Conservation (phyloP, 2,797 vertebrate species). For the Helostoma temminkii region DNA sequence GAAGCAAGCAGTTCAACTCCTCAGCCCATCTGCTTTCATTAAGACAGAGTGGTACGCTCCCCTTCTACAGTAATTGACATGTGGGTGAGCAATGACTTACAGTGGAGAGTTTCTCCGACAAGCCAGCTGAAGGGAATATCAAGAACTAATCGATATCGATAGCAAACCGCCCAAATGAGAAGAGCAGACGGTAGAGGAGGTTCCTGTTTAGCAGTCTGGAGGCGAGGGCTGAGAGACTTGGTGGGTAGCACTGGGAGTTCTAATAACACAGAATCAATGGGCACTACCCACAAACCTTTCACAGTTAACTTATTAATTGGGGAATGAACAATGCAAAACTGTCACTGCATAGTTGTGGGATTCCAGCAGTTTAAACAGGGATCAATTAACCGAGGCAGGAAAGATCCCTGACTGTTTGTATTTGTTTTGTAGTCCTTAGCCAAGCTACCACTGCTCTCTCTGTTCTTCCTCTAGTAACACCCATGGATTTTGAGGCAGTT, state of each 20-base stretch:
- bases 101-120: conserved; percentile 73
- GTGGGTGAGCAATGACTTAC: conserved; percentile 81
- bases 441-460: conserved; percentile 16
- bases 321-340: conserved; percentile 73
- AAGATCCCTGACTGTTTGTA: conserved; percentile 42
- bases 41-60: conserved; percentile 72
- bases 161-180: conserved; percentile 79
- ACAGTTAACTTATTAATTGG: conserved; percentile 79
- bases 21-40: conserved; percentile 73
- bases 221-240: conserved; percentile 49
- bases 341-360: conserved; percentile 63
- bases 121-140: conserved; percentile 78
- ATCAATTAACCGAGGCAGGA: conserved; percentile 53
- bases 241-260: conserved; percentile 71
- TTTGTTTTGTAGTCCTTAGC: conserved; percentile 56
- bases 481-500: conserved; percentile 60
- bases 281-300: conserved; percentile 71
- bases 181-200: conserved; percentile 39
- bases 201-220: conserved; percentile 79
- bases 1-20: conserved; percentile 59
- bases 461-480: conserved; percentile 44
- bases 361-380: conserved; percentile 62
- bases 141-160: conserved; percentile 82
- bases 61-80: conserved; percentile 79
- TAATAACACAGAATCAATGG: conserved; percentile 79